These are phyloP conservation scores for Danio aesculapii DNA, from an alignment of 2,797 vertebrate genomes.

Conservation along the genomic window DNA sequence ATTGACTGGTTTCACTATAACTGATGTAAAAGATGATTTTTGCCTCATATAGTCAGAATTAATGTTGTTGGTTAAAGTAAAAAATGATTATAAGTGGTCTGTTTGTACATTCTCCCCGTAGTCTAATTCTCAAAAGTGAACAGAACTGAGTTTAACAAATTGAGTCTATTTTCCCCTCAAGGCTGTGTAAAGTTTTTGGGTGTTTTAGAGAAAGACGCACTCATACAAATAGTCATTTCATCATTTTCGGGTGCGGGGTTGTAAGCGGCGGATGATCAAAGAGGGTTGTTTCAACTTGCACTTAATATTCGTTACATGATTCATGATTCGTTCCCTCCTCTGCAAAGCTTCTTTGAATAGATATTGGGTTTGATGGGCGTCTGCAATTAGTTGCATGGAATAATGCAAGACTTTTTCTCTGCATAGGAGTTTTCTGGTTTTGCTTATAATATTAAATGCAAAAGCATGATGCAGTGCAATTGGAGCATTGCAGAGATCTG, in stretches of 20 bases:
- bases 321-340: constrained; percentile 14
- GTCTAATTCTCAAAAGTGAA: constrained; percentile 19
- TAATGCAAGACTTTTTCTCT: constrained; percentile 1
- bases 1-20: neutral
- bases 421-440: constrained; percentile 11
- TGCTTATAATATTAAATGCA: constrained; percentile 30
- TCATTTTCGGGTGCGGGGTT: constrained; percentile 30
- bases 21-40: neutral
- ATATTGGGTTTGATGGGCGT: constrained; percentile 54
- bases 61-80: neutral
- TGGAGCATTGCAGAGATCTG: neutral
- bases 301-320: constrained; percentile 48
- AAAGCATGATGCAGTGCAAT: neutral
- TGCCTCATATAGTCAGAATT: neutral
- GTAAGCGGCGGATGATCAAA: constrained; percentile 51
- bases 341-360: constrained; percentile 37
- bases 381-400: constrained; percentile 50
- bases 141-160: constrained; percentile 20
- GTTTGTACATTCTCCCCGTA: neutral
- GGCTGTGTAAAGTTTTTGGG: constrained; percentile 10
- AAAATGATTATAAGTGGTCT: neutral
- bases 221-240: constrained; percentile 29
- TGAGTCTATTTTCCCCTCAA: constrained; percentile 16
- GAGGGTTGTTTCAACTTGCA: constrained; percentile 36
- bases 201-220: constrained; percentile 30